These are phyloP conservation scores for Simalia tracyae DNA, from an alignment of 2,797 vertebrate species.

Conservation along the genomic window DNA sequence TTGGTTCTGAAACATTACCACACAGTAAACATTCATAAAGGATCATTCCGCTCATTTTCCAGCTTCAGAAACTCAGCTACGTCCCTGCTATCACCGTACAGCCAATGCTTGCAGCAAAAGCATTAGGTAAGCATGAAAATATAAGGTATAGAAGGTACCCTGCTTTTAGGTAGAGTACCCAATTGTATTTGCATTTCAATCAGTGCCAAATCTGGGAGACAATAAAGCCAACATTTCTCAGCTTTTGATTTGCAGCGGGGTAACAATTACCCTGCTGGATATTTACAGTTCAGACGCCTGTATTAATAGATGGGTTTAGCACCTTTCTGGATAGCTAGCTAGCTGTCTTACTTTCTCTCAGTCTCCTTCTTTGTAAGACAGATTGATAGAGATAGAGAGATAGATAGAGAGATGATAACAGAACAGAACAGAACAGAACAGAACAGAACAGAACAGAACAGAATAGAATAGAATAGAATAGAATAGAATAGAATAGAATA, in stretches of 20 bases:
- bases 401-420: too few species aligned
- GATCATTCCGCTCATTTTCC: not conserved
- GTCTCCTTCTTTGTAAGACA: conserved; percentile 24
- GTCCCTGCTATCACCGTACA: conserved; percentile 12
- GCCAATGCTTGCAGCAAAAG: conserved; percentile 51
- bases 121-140: conserved; percentile 42
- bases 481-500: too few species aligned
- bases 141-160: conserved; percentile 33
- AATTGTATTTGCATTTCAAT: conserved; percentile 59
- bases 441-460: too few species aligned
- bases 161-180: conserved; percentile 51
- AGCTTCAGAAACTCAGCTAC: conserved; percentile 4
- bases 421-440: too few species aligned
- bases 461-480: too few species aligned
- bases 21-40: not conserved
- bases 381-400: not conserved
- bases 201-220: conserved; percentile 58
- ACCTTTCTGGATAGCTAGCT: conserved; percentile 22
- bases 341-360: conserved; percentile 23
- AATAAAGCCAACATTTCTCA: conserved; percentile 51
- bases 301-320: conserved; percentile 53
- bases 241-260: conserved; percentile 46
- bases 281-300: conserved; percentile 54
- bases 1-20: not conserved
- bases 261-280: conserved; percentile 42